These are phyloP conservation scores for Oryzias melastigma DNA, from an alignment of 2,113 vertebrate species.

Conservation along the genomic window DNA sequence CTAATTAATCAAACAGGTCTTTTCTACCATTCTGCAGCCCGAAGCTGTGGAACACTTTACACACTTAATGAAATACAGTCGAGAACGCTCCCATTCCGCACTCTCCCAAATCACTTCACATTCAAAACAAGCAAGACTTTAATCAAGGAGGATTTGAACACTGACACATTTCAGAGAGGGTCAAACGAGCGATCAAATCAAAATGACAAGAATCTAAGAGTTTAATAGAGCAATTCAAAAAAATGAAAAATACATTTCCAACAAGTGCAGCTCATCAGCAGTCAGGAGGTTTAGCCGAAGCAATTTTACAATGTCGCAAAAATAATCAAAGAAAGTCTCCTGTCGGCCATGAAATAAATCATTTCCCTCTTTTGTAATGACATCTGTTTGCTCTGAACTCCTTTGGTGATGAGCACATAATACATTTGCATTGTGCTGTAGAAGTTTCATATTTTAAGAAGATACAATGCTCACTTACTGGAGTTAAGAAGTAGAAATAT, in stretches of 20 bases:
- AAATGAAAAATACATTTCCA: background rate
- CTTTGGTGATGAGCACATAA: too few relatives aligned
- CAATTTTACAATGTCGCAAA: too few relatives aligned
- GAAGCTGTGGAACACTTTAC: conserved; percentile 29
- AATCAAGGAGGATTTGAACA: conserved; percentile 26
- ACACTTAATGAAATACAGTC: conserved; percentile 37
- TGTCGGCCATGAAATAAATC: too few relatives aligned
- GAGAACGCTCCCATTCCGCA: conserved; percentile 16
- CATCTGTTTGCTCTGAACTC: too few relatives aligned
- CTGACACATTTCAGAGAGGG: conserved; percentile 5
- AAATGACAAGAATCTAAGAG: conserved; percentile 7
- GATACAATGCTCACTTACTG: too few relatives aligned
- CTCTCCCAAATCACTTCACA: conserved; percentile 31
- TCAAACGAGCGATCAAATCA: conserved; percentile 27
- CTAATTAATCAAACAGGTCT: conserved; percentile 55
- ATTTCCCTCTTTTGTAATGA: too few relatives aligned
- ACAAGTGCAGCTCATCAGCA: too few relatives aligned
- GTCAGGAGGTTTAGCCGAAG: too few relatives aligned
- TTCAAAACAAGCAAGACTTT: conserved; percentile 18
- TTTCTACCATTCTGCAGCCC: conserved; percentile 32
- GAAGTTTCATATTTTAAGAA: too few relatives aligned
- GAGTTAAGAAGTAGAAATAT: too few relatives aligned
- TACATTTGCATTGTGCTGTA: too few relatives aligned
- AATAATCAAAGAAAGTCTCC: too few relatives aligned
- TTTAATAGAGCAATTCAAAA: conserved; percentile 7